Evolutionary conservation across 2,797 vertebrate species (phyloP).

Genomic region (Eidolon dupreanum): DNA sequence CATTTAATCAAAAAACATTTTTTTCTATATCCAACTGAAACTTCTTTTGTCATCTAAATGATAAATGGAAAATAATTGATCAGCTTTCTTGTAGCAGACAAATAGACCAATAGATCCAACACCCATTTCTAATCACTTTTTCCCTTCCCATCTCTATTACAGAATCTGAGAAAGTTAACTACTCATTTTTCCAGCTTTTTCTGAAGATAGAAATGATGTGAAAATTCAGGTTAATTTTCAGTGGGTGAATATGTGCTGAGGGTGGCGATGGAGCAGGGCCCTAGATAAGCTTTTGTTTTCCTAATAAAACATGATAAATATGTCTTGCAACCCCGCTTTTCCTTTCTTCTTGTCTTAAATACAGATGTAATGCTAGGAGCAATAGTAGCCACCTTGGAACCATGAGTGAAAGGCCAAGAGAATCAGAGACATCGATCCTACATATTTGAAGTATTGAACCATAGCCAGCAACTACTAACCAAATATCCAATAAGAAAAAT

Average conservation of each 20-base stretch:
- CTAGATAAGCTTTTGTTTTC: neutral
- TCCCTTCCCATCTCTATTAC: neutral
- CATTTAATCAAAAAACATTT: neutral
- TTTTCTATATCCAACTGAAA: neutral
- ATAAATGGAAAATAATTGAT: neutral
- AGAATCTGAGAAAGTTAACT: neutral
- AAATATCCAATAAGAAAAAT: neutral
- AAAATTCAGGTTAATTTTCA: neutral
- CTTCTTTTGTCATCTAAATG: neutral
- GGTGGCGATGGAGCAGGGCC: neutral
- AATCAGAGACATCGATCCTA: neutral
- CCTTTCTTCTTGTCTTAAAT: neutral
- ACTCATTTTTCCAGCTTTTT: neutral
- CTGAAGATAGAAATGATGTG: neutral
- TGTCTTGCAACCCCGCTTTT: neutral
- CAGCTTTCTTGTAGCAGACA: neutral
- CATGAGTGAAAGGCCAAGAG: neutral
- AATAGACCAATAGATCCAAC: neutral
- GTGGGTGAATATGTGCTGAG: neutral
- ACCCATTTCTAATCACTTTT: neutral
- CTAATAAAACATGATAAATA: neutral
- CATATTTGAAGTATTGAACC: neutral
- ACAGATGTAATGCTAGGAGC: neutral
- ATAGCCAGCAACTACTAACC: neutral
- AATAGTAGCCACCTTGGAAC: too few species aligned